Conservation (phyloP, 2,113 vertebrate genomes). For the Tragelaphus strepsiceros region DNA sequence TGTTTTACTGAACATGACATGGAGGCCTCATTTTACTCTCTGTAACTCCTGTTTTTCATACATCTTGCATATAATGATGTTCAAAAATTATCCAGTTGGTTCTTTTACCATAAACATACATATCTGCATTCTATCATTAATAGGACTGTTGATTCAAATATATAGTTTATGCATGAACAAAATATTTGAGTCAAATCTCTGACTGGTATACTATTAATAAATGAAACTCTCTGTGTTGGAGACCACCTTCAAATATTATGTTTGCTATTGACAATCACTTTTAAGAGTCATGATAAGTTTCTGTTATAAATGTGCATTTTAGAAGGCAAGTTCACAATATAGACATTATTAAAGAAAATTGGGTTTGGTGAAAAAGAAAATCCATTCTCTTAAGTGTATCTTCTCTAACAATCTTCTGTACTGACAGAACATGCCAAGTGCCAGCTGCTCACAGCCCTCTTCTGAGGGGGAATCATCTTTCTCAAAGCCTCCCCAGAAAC, state of each 20-base stretch:
- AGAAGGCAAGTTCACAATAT: not conserved
- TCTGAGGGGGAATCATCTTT: not conserved
- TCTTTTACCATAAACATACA: slow-evolving; percentile 19
- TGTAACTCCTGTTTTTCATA: slow-evolving; percentile 28
- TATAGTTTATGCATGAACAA: slow-evolving; percentile 1
- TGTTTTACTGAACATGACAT: slow-evolving; percentile 40
- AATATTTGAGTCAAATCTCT: slow-evolving; percentile 29
- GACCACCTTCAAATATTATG: not conserved
- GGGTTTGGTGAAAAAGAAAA: not conserved
- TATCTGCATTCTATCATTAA: slow-evolving; percentile 37
- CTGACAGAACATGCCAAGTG: not conserved
- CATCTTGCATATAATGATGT: slow-evolving; percentile 9
- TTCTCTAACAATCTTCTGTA: not conserved
- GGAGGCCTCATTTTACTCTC: slow-evolving; percentile 38
- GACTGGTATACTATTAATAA: slow-evolving; percentile 1
- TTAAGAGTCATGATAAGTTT: not conserved
- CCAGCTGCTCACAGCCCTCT: not conserved
- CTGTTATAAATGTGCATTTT: not conserved
- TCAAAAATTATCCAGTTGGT: not conserved
- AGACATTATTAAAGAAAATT: slow-evolving; percentile 14
- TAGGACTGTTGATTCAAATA: slow-evolving; percentile 14
- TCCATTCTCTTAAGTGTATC: not conserved
- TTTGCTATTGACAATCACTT: not conserved
- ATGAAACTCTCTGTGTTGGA: not conserved
- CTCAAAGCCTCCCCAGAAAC: not conserved